phyloP scores from a whole-genome alignment of 2,113 vertebrate genomes.

The Nothobranchius furzeri region DNA sequence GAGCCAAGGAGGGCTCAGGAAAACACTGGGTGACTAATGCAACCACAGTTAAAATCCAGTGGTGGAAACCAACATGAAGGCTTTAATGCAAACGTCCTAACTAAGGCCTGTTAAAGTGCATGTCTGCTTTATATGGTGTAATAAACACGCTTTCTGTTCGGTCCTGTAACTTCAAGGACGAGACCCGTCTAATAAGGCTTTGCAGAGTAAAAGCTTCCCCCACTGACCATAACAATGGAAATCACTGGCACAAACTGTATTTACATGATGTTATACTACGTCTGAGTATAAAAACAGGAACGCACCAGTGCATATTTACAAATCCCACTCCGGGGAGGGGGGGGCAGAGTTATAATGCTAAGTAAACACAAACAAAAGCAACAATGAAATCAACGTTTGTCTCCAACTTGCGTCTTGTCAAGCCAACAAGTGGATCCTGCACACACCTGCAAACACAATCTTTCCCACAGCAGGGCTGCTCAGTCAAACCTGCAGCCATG shows the following conservation, averaged over 20 bases:
- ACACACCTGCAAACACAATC: constrained; percentile 70
- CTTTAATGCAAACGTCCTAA: constrained; percentile 19
- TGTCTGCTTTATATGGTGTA: neutral
- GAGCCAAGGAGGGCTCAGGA: constrained; percentile 34
- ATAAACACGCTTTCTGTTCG: neutral
- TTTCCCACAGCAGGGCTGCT: constrained; percentile 52
- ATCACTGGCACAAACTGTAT: constrained; percentile 4
- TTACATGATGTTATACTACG: constrained; percentile 6
- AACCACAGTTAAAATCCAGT: constrained; percentile 34
- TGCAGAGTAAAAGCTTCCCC: neutral
- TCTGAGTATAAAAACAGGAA: constrained; percentile 24
- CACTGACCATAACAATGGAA: neutral
- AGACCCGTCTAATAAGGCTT: neutral
- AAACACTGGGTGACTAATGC: constrained; percentile 42
- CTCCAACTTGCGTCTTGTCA: constrained; percentile 47
- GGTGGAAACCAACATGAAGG: constrained; percentile 7
- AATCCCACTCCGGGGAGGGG: constrained; percentile 41
- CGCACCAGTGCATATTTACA: constrained; percentile 19
- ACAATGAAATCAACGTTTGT: constrained; percentile 36
- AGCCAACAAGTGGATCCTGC: constrained; percentile 68
- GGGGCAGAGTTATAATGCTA: constrained; percentile 45
- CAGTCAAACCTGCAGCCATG: constrained; percentile 54
- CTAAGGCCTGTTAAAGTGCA: constrained; percentile 13
- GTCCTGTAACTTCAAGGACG: neutral
- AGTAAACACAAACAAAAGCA: constrained; percentile 46